Evolutionary conservation across 2,113 vertebrate species (phyloP).

Genomic region (Bombycilla garrulus): DNA sequence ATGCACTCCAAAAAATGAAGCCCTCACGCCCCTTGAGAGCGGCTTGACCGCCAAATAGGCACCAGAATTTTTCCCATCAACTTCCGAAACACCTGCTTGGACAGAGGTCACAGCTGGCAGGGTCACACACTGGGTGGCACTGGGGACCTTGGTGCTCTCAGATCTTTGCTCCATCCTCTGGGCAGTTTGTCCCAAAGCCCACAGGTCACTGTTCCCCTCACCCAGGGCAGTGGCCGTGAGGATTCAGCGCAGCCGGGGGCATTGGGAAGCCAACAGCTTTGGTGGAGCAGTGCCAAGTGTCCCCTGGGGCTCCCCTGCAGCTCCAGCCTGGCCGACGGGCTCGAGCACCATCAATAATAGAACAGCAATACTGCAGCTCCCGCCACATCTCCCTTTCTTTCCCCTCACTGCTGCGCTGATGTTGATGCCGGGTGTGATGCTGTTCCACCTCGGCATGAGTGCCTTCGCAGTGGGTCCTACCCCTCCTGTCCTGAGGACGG

Average conservation of each 20-base stretch:
- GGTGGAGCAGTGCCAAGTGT: background rate
- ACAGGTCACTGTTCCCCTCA: background rate
- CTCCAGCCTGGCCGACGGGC: background rate
- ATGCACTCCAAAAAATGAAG: background rate
- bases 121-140: background rate
- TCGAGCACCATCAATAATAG: background rate
- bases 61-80: background rate
- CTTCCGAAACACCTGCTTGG: background rate
- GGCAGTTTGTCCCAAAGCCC: background rate
- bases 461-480: rapidly evolving
- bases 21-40: rapidly evolving
- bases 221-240: rapidly evolving
- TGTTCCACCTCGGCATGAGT: rapidly evolving
- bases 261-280: background rate
- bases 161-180: background rate
- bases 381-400: background rate
- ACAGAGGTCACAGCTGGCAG: rapidly evolving
- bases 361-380: background rate
- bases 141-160: background rate
- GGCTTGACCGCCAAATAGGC: background rate
- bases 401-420: rapidly evolving
- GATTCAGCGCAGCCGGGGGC: rapidly evolving
- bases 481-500: rapidly evolving
- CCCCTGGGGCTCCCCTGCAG: rapidly evolving
- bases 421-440: background rate